Evolutionary conservation across 2,797 vertebrate genomes (phyloP).

Genomic region (Miichthys miiuy): DNA sequence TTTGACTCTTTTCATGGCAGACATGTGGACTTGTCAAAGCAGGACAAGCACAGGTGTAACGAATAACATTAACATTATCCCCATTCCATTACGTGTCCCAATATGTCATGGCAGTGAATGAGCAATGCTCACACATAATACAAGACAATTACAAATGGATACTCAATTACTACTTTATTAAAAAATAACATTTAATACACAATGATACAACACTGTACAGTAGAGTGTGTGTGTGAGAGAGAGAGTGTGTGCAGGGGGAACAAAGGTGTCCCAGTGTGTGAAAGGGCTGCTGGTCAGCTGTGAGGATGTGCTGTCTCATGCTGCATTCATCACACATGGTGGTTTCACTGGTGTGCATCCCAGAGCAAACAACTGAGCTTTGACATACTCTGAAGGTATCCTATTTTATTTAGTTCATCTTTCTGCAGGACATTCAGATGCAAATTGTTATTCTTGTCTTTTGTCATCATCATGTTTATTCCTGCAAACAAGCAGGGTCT

Average conservation of each 20-base stretch:
- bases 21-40: too few relatives aligned
- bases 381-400: conserved; percentile 14
- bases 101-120: not conserved
- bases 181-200: conserved; percentile 82
- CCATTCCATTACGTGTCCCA: too few relatives aligned
- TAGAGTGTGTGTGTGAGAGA: conserved; percentile 38
- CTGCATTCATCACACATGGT: conserved; percentile 66
- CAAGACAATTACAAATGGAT: conserved; percentile 35
- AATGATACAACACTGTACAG: conserved; percentile 78
- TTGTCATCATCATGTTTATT: conserved; percentile 16
- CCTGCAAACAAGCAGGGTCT: conserved; percentile 28
- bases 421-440: conserved; percentile 5
- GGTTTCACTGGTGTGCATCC: conserved; percentile 16
- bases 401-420: not conserved
- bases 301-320: conserved; percentile 58
- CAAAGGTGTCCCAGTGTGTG: conserved; percentile 52
- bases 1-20: too few relatives aligned
- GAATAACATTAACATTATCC: too few relatives aligned
- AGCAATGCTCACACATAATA: conserved; percentile 12
- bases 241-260: conserved; percentile 35
- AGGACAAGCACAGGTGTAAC: too few relatives aligned
- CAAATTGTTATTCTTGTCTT: not conserved
- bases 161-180: conserved; percentile 80
- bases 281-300: conserved; percentile 66
- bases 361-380: conserved; percentile 22